Percentiles rank a stretch among this genome's conserved stretches.
phyloP scores from a whole-genome alignment of 2,797 vertebrate genomes.

The Silurus lanzhouensis region DNA sequence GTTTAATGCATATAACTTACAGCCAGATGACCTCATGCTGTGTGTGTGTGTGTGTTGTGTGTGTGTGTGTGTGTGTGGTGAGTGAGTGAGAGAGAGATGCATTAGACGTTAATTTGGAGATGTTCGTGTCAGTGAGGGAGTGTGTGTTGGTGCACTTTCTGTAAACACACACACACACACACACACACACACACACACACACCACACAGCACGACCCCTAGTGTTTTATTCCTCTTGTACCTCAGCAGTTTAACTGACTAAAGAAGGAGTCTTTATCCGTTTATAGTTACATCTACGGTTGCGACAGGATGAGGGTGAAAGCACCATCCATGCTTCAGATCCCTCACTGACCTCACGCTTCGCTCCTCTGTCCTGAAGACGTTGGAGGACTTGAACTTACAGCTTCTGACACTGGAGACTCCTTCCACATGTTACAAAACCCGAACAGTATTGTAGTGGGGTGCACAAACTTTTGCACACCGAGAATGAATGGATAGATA shows the following conservation, averaged over 20 bases:
- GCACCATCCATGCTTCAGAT: too few species aligned
- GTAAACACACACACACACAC: not conserved
- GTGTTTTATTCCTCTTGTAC: not conserved
- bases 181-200: not conserved
- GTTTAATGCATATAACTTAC: not conserved
- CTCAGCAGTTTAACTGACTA: not conserved
- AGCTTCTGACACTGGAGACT: too few species aligned
- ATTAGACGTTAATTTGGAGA: not conserved
- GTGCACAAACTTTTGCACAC: too few species aligned
- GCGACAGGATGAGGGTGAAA: too few species aligned
- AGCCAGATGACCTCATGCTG: not conserved
- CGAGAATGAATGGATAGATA: too few species aligned
- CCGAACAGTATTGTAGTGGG: too few species aligned
- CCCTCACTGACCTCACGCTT: too few species aligned
- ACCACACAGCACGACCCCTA: not conserved
- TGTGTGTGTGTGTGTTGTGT: not conserved
- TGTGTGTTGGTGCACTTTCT: not conserved
- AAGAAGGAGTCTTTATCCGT: too few species aligned
- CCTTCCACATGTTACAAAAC: too few species aligned
- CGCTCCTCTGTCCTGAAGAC: too few species aligned
- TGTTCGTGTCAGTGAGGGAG: not conserved
- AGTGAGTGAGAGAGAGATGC: not conserved
- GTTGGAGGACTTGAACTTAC: too few species aligned
- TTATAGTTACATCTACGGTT: too few species aligned
- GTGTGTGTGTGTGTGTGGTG: not conserved